A percentile compares a stretch with the other conserved stretches of the same genome.
Evolutionary conservation across 2,888 invertebrate genomes (phyloP).

Genomic region (Hydraecia micacea): DNA sequence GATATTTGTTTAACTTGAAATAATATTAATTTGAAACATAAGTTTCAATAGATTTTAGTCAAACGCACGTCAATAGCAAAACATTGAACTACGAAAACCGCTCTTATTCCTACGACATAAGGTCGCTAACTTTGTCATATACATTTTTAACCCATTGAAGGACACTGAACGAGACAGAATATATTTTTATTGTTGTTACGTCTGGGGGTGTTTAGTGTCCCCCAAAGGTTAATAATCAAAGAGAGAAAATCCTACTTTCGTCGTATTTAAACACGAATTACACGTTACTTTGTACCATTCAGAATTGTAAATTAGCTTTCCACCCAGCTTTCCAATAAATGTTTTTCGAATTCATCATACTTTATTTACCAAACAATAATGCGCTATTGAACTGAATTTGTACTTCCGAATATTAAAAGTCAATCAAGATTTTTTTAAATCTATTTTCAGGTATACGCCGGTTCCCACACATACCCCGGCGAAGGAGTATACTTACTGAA

Average conservation of each 20-base stretch:
- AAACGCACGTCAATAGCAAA: not conserved
- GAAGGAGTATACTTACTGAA: slow-evolving; percentile 99
- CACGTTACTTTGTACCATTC: not conserved
- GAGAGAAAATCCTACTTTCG: not conserved
- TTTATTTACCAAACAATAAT: no score
- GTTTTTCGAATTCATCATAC: not conserved
- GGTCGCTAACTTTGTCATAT: not conserved
- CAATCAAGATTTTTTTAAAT: not conserved
- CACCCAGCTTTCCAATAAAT: not conserved
- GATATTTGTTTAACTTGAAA: no score
- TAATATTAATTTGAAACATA: no score
- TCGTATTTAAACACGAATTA: not conserved
- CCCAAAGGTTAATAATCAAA: not conserved
- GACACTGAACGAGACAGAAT: not conserved
- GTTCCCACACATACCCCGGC: slow-evolving; percentile 98
- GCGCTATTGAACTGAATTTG: not conserved
- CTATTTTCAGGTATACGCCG: slow-evolving; percentile 95
- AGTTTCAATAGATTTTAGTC: not conserved
- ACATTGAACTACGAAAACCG: not conserved
- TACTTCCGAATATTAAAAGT: not conserved
- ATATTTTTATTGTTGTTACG: not conserved
- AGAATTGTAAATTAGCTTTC: not conserved
- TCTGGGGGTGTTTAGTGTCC: not conserved
- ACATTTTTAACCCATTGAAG: not conserved
- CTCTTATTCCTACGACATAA: not conserved